Evolutionary conservation across 2,888 invertebrate species (phyloP), one percentile per base, ranked within the genome.

Genomic region (Pantelozetes paolii): DNA sequence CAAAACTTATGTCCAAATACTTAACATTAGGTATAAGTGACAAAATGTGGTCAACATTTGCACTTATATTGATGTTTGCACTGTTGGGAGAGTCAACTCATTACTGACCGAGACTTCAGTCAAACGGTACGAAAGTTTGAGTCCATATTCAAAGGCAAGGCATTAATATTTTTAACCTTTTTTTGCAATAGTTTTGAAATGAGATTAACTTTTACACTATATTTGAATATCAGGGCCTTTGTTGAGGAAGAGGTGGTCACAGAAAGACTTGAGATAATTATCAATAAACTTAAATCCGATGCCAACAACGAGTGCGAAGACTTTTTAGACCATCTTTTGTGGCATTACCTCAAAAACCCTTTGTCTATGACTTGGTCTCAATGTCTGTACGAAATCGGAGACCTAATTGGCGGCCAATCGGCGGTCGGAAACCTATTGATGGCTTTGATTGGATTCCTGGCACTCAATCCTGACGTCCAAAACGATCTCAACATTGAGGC

Each of bases 361-460:
- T 59, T 32, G 2, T 45, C 74, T 2, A 71, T 74, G 54, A 50
- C n/a, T 50, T 74, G 70, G 74, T n/a, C 72, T 20, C 77, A 77
- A 32, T 74, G 69, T 5, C 72, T 77, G 48, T 78, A 77, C 26
- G 77, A 76, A 32, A 74, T 79, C 15, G 78, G 76, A 15, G 93
- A 94, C 80, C 91, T 94, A 79, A 83, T 94, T 3, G 93, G 93
- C 0, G 93, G 93, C 0, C 92, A 92, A 80, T 90, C 92, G 0
- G 93, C 93, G 0, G 88, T 94, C 15, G 91, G 91, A 0, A 93
- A 93, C 81, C 83, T 93, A 32, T 87, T 91, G 0, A 90, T 91
- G 89, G 83, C 92, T 76, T 73, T 78, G 13, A 67, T 79, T n/a
- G 77, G 78, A 30, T 86, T 88, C 6, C 81, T 92, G 0, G 88